Evolutionary conservation across 2,113 vertebrate genomes (phyloP).

Genomic region (Monarcha castaneiventris): DNA sequence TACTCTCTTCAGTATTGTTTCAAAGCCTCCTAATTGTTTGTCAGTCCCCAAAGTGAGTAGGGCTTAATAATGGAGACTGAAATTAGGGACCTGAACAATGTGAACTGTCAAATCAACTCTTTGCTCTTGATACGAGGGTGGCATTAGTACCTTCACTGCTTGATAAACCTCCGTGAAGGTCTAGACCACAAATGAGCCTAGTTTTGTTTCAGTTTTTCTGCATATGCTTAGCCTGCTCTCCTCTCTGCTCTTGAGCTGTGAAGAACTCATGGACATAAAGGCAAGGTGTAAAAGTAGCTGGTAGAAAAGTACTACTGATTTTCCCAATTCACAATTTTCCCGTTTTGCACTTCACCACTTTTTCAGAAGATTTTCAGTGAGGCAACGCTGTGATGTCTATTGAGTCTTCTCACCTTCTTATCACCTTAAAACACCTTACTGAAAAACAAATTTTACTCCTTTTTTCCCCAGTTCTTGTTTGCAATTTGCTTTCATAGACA

Average conservation of each 20-base stretch:
- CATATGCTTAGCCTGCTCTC: background rate
- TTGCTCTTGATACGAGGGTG: background rate
- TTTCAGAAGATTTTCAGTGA: background rate
- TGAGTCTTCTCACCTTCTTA: background rate
- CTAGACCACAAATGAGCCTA: background rate
- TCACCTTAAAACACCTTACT: background rate
- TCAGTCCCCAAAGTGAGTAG: background rate
- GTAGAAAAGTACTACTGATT: background rate
- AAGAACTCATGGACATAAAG: background rate
- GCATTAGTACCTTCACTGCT: no score
- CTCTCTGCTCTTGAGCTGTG: background rate
- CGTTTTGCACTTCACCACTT: background rate
- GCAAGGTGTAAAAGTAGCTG: background rate
- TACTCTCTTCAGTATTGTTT: background rate
- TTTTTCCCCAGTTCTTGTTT: background rate
- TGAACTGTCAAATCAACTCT: background rate
- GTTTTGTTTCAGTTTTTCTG: background rate
- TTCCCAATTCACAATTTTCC: background rate
- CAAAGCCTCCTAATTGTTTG: background rate
- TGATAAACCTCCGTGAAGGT: background rate
- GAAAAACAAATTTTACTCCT: background rate
- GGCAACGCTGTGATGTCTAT: background rate
- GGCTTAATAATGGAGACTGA: background rate
- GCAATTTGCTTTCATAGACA: background rate
- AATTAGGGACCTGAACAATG: background rate